Evolutionary conservation across 2,797 vertebrate genomes (phyloP), one percentile per base, ranked within the genome.

Genomic region (Ceyx erithaca): DNA sequence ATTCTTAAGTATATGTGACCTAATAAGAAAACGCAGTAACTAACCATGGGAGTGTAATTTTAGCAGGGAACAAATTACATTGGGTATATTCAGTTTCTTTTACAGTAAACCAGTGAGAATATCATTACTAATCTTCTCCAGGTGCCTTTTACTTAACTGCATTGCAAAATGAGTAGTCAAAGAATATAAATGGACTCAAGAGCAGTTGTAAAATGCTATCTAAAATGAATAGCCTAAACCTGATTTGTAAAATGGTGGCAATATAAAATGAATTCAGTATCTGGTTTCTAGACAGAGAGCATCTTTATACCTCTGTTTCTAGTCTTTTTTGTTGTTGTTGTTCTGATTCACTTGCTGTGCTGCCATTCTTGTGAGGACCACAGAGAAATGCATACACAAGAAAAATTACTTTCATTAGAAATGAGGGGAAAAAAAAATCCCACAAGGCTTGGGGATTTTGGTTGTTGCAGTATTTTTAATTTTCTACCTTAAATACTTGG

Each of bases 21-120:
- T 81, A 95, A 75, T 75, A 95, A 94, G 59, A 83, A 85, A 90
- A 79, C 86, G 86, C 67, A 92, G 86, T 79, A 96, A 77, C 55
- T 93, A 95, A 87, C 52, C 22, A 90, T 59, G 52, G 48, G 70
- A 87, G 72, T 83, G 17, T 95, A 94, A 96, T 95, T 96, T 95
- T 94, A 92, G 88, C 94, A 95, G 79, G 94, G 85, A 61, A 89
- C 58, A 91, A 90, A 91, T 96, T 95, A 69, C 40, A 84, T 90
- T 80, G 62, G 69, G 41, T 95, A 94, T 92, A 81, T 95, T 90
- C 72, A 35, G 57, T 96, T 96, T 95, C 89, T 94, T 89, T 90
- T 69, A 80, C 94, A 90, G 68, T 71, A 94, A 96, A 91, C 79
- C 76, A 30, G 78, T 78, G 84, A 71, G 80, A 91, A 48, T 90